Evolutionary conservation across 2,797 vertebrate species (phyloP).

Genomic region (Podarcis siculus): DNA sequence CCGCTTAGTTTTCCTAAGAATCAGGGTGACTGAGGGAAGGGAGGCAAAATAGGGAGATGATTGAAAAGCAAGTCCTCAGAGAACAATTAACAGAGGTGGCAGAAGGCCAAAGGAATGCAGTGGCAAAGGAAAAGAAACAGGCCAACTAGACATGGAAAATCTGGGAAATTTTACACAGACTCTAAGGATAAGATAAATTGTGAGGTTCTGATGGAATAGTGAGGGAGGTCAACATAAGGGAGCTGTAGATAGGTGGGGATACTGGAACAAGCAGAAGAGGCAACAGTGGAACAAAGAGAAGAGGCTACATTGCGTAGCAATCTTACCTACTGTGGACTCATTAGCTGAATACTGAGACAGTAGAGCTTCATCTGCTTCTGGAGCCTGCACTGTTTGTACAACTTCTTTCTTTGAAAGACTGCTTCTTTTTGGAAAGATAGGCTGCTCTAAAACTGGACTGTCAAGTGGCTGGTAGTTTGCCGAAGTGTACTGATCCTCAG

Average conservation of each 20-base stretch:
- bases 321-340: slow-evolving; percentile 83
- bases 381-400: slow-evolving; percentile 59
- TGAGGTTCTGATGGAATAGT: background rate
- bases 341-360: slow-evolving; percentile 90
- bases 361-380: slow-evolving; percentile 85
- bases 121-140: background rate
- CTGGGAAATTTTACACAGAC: background rate
- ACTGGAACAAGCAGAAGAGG: background rate
- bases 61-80: background rate
- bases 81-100: background rate
- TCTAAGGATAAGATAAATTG: background rate
- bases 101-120: background rate
- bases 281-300: background rate
- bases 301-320: background rate
- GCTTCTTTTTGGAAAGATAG: slow-evolving; percentile 52
- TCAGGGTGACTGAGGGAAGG: background rate
- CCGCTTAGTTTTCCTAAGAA: background rate
- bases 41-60: background rate
- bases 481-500: slow-evolving; percentile 87
- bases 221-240: background rate
- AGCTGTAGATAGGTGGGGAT: background rate
- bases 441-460: slow-evolving; percentile 74
- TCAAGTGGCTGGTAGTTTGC: slow-evolving; percentile 83
- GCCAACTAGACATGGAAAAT: background rate
- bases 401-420: slow-evolving; percentile 64